Base-by-base conservation (phyloP, 2,113 vertebrate species). In the Hypocryptadius cinnamomeus region DNA sequence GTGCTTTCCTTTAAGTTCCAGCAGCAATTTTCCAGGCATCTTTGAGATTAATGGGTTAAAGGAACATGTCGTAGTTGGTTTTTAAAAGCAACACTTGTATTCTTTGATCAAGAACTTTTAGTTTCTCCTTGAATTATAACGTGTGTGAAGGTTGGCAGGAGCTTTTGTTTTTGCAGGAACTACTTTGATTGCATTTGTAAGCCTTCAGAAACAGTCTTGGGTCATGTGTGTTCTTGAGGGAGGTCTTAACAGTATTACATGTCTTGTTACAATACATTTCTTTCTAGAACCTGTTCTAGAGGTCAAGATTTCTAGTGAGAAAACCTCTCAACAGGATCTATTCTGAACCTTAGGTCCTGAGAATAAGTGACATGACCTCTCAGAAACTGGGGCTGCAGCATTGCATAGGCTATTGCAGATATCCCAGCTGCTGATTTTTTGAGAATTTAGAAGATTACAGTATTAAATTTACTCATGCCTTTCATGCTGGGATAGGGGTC, bases 241-340 rank as follows among this genome's bases (percentile, higher is more conserved):
- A 57, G 10, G 3, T 83, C 60, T 85, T 65, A 40, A 40, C 14
- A 68, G 9, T 22, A 15, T 69, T 53, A 35, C 4, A 16, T 33
- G 15, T 28, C 25, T 39, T 73, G 5, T 37, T 50, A 54, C 21
- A 80, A 6, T 54, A 24, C 9, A 1, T 30, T 50, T 59, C 22
- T 77, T 89, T 42, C 24, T 85, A 71, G 53, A 74, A 50, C 57
- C 31, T 72, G 28, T n/a, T 84, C 39, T 64, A 60, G 91, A 84
- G 61, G 37, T 68, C n/a, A 82, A 45, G n/a, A 47, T 87, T 84
- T 81, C 39, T 65, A 28, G n/a, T 60, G 37, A 88, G 61, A 65
- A 86, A 63, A 72, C 14, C 11, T 57, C 0, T 0, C 47, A 66
- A 17, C 42, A 63, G 19, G 10, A 45, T 69, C 66, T 89, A 0